Evolutionary conservation across 1,140 invertebrate genomes (phyloP).

Genomic region (Philotrypesis tridentata): DNA sequence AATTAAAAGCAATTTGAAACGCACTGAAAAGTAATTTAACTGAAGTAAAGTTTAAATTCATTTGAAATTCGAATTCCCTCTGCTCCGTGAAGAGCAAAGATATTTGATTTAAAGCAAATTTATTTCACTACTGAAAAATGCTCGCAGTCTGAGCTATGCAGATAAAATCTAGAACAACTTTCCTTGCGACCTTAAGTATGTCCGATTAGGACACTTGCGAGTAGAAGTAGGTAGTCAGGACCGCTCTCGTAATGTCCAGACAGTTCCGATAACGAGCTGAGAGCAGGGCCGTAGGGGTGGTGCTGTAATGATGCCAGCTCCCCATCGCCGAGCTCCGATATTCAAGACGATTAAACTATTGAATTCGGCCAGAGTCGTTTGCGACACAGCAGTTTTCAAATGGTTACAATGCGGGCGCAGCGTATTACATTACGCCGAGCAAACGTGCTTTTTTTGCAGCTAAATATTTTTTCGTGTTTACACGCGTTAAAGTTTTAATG

Average conservation of each 20-base stretch:
- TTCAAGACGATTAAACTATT: neutral
- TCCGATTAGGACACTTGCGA: conserved; percentile 18
- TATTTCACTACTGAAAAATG: neutral
- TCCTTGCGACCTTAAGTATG: neutral
- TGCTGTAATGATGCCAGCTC: neutral
- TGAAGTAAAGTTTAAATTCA: too few relatives aligned
- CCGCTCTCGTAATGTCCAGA: conserved; percentile 4
- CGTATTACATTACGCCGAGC: too few relatives aligned
- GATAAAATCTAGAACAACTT: neutral
- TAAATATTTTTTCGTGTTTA: too few relatives aligned
- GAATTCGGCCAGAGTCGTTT: neutral
- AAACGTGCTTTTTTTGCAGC: too few relatives aligned
- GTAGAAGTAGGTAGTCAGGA: conserved; percentile 14
- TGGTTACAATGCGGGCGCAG: neutral
- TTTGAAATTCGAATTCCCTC: neutral
- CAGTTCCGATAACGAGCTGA: conserved; percentile 17
- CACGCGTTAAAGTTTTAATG: too few relatives aligned
- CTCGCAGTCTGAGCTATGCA: neutral
- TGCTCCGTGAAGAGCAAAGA: neutral
- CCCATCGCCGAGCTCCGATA: neutral
- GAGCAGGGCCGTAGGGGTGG: neutral
- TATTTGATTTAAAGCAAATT: neutral
- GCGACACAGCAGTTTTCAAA: neutral
- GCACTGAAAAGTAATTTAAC: neutral
- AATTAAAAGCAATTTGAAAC: too few relatives aligned